Base-by-base conservation (phyloP, 1,140 invertebrate species). In the Aphelinus atriplicis region DNA sequence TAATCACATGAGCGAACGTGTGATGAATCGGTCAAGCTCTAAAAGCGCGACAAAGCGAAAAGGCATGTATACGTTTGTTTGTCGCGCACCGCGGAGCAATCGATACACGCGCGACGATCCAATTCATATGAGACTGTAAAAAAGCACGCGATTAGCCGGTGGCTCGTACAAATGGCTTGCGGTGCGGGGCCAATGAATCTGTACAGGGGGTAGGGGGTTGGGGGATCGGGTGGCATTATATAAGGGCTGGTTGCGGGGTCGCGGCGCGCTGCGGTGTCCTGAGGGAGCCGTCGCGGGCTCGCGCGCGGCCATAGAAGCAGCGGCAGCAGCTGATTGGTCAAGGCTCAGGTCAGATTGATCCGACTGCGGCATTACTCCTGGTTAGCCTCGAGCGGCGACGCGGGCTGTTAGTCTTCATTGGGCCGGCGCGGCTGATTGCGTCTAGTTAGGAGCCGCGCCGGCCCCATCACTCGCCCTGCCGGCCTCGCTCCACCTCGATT, bases 331-430 rank as follows among this genome's bases (percentile, higher is more conserved):
- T 48, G 67, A 71, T 75, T 77, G 70, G 72, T 71, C 78, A 76
- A 78, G 80, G 73, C 77, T 81, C 73, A 77, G 61, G 79, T 79
- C 78, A 83, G 85, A 87, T 87, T 87, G 86, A 87, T 87, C 83
- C 83, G 80, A 82, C 77, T 81, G 81, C 81, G 80, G 81, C 84
- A 87, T 87, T 87, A 86, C 83, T 86, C 84, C 84, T 85, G 85
- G 85, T 87, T 87, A 87, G 83, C 84, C 85, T 84, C 86, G 72
- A 58, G 79, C 73, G 82, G 82, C 81, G 84, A 84, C 81, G 81
- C 80, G 81, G 78, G 82, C 81, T 86, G 84, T 87, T 87, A 86
- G 82, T 87, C 86, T 87, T 87, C 85, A 86, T 87, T 87, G 81
- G 82, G 80, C 81, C 82, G 82, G 80, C 81, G 77, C 73, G 65